Base-by-base conservation (phyloP, 2,797 vertebrate genomes). In the Potorous gilbertii region DNA sequence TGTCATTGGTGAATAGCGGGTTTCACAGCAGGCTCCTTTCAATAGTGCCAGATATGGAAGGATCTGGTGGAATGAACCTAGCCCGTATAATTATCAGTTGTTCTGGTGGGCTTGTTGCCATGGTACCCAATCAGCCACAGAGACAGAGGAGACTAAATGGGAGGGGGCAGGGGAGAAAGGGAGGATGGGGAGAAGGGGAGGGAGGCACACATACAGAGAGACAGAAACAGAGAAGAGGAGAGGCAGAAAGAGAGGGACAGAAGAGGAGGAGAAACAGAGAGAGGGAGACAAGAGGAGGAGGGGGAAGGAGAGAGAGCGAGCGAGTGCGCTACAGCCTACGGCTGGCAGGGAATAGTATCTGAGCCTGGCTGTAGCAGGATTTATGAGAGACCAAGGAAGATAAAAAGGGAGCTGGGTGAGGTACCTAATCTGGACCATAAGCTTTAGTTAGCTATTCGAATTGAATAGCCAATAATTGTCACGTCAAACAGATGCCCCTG, bases 11-110 rank as follows among this genome's bases (percentile, higher is more conserved):
- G 62, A 34, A 34, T 31, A 59, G 55, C 12, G 89, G 55, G 56
- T 54, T 54, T 1, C n/a, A 50, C 2, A 90, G 66, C 40, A 56
- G 90, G 52, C 24, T 59, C 55, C n/a, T 95, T 95, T 56, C 93
- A 74, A 55, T 46, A 92, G 46, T 87, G 90, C 81, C 66, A 93
- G 90, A 92, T 93, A 55, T 55, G 40, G 62, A 93, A 31, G 55
- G 89, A 95, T 55, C n/a, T 92, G 52, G 74, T 66, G 66, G 90
- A 40, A 95, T 46, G 40, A 54, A 91, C 93, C n/a, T 95, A n/a
- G 59, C 27, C 74, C 2, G 1, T 27, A 81, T 27, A 81, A 81
- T 81, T 81, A 81, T 81, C 40, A 27, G 74, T 46, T 52, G 28
- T 54, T 90, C 74, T 56, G 56, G 54, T 55, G 9, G 90, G 40